A percentile compares a stretch with the other conserved stretches of the same genome.
These are phyloP conservation scores for Mystacides longicornis DNA, from an alignment of 2,888 invertebrate genomes.

Conservation along the genomic window DNA sequence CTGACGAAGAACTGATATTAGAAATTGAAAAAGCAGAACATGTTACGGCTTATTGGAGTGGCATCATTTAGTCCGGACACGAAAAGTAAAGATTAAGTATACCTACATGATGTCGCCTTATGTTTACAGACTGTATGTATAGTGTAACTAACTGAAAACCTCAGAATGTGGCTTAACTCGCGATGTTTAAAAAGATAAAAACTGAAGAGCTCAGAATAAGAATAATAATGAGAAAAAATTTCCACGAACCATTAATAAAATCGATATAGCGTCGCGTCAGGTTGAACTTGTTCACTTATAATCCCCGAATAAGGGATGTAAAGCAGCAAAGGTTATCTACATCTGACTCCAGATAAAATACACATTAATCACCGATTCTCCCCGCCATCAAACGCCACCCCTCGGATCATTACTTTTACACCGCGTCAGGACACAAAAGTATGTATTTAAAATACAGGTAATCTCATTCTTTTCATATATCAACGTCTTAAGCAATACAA, in stretches of 20 bases:
- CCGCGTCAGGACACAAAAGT: neutral
- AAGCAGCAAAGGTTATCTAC: neutral
- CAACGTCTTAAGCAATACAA: constrained; percentile 1
- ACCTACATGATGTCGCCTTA: no score
- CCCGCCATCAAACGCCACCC: neutral
- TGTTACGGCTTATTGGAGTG: no score
- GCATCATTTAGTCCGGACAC: no score
- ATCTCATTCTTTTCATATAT: constrained; percentile 1
- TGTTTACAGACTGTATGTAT: no score
- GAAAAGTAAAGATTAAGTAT: no score
- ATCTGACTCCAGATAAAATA: constrained; percentile 1
- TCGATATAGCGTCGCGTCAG: neutral
- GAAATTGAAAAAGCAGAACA: no score
- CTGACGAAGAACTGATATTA: no score
- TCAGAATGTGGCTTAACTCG: no score
- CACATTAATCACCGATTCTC: neutral
- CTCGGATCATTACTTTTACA: constrained; percentile 1
- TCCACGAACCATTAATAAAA: neutral
- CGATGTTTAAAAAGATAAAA: no score
- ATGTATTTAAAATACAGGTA: constrained; percentile 1
- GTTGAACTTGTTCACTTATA: neutral
- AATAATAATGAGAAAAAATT: neutral
- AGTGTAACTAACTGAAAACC: no score
- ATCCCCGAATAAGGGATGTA: neutral
- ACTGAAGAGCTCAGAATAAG: neutral